Conservation (phyloP, 2,888 invertebrate species). For the Pammene aurita region DNA sequence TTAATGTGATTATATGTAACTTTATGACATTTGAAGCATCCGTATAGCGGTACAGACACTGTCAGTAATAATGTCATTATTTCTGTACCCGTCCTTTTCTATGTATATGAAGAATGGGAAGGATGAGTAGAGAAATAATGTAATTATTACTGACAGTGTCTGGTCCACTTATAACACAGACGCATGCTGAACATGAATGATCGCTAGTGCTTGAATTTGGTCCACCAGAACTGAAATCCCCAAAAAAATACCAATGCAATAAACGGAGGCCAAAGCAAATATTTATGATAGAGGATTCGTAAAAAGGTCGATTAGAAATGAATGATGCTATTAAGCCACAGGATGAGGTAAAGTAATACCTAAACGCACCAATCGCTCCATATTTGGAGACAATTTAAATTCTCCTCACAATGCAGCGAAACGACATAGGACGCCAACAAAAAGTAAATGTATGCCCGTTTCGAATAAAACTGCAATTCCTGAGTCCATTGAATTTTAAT, state of each 20-base stretch:
- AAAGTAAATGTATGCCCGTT: conserved; percentile 8
- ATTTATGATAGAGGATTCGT: not conserved
- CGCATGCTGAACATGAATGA: too few relatives aligned
- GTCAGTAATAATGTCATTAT: too few relatives aligned
- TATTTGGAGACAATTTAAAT: conserved; percentile 6
- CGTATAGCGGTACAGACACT: too few relatives aligned
- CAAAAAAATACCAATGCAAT: not conserved
- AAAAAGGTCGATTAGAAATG: conserved; percentile 5
- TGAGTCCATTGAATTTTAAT: conserved; percentile 39
- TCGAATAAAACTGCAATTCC: conserved; percentile 18
- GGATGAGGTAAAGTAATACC: conserved; percentile 9
- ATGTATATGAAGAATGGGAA: too few relatives aligned
- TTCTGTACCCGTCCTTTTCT: too few relatives aligned
- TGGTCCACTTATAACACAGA: too few relatives aligned
- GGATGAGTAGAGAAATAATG: too few relatives aligned
- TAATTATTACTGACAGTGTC: too few relatives aligned
- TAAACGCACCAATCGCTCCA: not conserved
- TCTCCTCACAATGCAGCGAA: conserved; percentile 1
- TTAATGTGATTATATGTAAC: not conserved
- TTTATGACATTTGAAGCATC: too few relatives aligned
- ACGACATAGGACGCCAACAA: conserved; percentile 5
- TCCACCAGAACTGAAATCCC: too few relatives aligned
- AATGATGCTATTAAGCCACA: not conserved
- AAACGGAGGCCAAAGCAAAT: too few relatives aligned
- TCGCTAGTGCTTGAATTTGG: too few relatives aligned